Base-by-base conservation (phyloP, 92 coral and sea anemone genomes). In the Zoanthus sansibaricus region DNA sequence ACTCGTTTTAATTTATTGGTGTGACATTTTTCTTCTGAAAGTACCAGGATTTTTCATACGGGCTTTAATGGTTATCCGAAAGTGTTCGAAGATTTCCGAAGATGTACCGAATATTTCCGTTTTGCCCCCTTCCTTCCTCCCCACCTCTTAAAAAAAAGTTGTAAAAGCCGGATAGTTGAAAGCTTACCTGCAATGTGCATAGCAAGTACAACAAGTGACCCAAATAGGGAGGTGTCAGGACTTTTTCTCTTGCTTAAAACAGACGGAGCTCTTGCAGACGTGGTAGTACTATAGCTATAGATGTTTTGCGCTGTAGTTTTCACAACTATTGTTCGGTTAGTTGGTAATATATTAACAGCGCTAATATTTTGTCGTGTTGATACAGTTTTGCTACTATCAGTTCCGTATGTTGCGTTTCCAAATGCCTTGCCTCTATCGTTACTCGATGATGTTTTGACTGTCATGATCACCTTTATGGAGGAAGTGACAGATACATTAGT, bases 181-280 rank as follows among this genome's bases (percentile, higher is more conserved):
- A 48, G 30, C 82, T 10, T 48, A 76, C 82, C 82, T 76, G 61
- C 30, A 10, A 76, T 31, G 47, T 76, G 82, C 47, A 76, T 76
- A 54, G 31, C 48, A 54, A 76, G 48, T 76, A 76, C 10, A 54
- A 76, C 1, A 25, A 76, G 46, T 6, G 82, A 76, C 0, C 82
- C 82, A 13, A 76, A 44, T 7, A 76, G 9, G 12, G 66, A 7
- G 3, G 67, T 52, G 67, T 25, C 52, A 7, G 82, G 37, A 31
- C 6, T 25, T 33, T 25, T 9, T 9, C 67, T 55, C 21, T 45
- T 47, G 4, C 9, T 54, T 6, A 31, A 61, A 51, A 75, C 79
- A 44, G 48, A 5, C 67, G 64, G 82, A 18, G 17, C 47, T 54
- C 42, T 42, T 54, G n/a, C 18, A 11, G 54, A 6, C 8, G 30